Evolutionary conservation across 2,113 vertebrate genomes (phyloP).

Genomic region (Panthera tigris): DNA sequence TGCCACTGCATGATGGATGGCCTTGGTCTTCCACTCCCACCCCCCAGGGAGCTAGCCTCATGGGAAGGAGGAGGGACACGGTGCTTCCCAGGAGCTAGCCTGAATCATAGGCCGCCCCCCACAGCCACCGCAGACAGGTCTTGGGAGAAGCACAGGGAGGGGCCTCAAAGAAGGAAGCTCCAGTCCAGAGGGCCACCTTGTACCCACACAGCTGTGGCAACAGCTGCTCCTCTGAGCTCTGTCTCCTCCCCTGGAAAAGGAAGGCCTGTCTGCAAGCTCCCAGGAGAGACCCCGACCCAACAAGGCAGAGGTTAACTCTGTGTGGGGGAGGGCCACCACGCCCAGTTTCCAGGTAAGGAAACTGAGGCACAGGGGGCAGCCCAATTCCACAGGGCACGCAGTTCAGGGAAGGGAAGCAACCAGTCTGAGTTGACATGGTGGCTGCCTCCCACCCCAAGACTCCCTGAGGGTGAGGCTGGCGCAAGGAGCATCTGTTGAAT

Average conservation of each 20-base stretch:
- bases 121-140: not conserved
- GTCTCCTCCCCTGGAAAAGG: not conserved
- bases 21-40: not conserved
- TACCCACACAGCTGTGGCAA: not conserved
- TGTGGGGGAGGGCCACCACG: not conserved
- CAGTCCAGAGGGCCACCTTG: not conserved
- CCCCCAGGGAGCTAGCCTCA: not conserved
- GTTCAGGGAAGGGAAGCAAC: not conserved
- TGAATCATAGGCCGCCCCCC: not conserved
- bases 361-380: not conserved
- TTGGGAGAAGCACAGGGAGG: not conserved
- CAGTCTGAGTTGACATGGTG: not conserved
- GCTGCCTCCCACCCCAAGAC: not conserved
- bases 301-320: not conserved
- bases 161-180: rapidly evolving
- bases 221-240: not conserved
- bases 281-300: not conserved
- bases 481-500: not conserved
- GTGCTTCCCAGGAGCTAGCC: not conserved
- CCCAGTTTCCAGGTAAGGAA: not conserved
- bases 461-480: not conserved
- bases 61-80: not conserved
- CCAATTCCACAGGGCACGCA: not conserved
- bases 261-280: not conserved
- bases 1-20: not conserved